Percentiles rank a stretch among this genome's conserved stretches.
phyloP scores from a whole-genome alignment of 2,888 invertebrate genomes.

The Smittia aterrima region DNA sequence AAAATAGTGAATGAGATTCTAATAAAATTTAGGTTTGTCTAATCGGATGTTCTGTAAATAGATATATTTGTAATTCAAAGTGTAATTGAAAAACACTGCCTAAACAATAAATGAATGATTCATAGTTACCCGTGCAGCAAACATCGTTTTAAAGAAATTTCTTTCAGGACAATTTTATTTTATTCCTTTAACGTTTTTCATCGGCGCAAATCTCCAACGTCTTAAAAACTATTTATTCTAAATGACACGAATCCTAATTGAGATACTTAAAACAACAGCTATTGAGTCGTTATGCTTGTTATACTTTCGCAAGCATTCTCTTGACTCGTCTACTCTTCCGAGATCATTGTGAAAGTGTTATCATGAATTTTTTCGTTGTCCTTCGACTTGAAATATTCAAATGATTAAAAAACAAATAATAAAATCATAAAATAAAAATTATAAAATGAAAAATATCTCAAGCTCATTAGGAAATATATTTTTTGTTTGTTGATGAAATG shows the following conservation, averaged over 20 bases:
- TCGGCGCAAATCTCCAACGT: neutral
- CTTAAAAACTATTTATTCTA: neutral
- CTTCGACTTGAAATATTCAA: neutral
- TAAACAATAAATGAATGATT: constrained; percentile 24
- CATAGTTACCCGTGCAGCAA: constrained; percentile 14
- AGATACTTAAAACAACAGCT: neutral
- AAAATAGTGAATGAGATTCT: neutral
- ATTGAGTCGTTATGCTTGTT: neutral
- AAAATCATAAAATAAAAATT: neutral
- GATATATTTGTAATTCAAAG: constrained; percentile 34
- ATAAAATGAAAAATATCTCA: neutral
- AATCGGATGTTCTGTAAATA: constrained; percentile 18
- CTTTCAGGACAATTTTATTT: neutral
- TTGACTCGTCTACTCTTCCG: constrained; percentile 17
- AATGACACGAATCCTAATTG: neutral
- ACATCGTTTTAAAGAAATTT: neutral
- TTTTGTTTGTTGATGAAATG: neutral
- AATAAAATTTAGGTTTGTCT: constrained; percentile 6
- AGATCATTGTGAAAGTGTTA: constrained; percentile 31
- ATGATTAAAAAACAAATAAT: no score
- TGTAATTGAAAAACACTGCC: constrained; percentile 29
- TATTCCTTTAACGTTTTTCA: neutral
- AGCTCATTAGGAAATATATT: neutral
- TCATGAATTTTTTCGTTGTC: neutral
- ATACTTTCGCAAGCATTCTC: neutral